Evolutionary conservation across 1,140 invertebrate species (phyloP).

Genomic region (Asobara japonica): DNA sequence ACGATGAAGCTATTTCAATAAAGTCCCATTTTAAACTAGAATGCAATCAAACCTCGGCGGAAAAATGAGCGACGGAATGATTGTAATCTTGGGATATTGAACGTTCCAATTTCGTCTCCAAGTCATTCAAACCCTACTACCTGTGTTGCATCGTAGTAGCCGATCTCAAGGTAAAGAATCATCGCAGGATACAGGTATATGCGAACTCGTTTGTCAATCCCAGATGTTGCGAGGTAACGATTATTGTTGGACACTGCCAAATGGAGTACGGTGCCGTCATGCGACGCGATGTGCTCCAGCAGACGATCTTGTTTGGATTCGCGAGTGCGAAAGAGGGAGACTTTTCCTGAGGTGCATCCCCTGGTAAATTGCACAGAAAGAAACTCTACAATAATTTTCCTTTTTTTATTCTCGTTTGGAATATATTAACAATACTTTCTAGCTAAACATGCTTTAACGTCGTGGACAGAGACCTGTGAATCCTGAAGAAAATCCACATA

Average conservation of each 20-base stretch:
- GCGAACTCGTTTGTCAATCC: conserved; percentile 33
- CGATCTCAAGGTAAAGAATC: conserved; percentile 31
- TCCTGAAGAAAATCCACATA: no score
- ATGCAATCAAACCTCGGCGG: no score
- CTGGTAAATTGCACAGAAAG: conserved; percentile 4
- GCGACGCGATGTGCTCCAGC: neutral
- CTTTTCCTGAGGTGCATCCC: conserved; percentile 18
- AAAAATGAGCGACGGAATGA: no score
- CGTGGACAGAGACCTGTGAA: no score
- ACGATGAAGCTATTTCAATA: no score
- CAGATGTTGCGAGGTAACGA: conserved; percentile 38
- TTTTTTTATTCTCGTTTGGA: no score
- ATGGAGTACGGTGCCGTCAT: conserved; percentile 21
- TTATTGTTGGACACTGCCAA: conserved; percentile 45
- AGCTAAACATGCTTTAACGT: no score
- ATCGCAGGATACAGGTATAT: conserved; percentile 40
- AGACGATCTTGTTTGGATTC: neutral
- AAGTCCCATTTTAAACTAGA: no score
- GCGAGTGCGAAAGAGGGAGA: conserved; percentile 20
- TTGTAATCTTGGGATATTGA: neutral
- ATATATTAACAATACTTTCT: no score
- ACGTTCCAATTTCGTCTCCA: neutral
- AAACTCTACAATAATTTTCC: neutral
- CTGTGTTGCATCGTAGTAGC: conserved; percentile 33
- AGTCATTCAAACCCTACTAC: no score